Base-by-base conservation (phyloP, 2,797 vertebrate species). In the Synaphobranchus kaupii region DNA sequence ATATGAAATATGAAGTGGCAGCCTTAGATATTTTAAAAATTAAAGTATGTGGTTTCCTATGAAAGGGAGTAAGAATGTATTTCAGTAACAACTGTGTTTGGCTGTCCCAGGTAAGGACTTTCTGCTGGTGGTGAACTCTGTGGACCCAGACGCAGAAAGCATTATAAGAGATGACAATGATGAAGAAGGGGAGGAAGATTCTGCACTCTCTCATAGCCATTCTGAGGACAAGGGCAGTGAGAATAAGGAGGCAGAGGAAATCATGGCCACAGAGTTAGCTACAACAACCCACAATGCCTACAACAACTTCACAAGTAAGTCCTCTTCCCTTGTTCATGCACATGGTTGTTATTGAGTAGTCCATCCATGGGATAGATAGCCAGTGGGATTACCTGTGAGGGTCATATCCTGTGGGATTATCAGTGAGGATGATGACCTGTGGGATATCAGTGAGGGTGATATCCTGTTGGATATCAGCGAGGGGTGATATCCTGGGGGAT, bases 71-170 rank as follows among this genome's bases (percentile, higher is more conserved):
- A 31, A 31, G 17, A 28, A 28, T 28, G 25, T 39, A 47, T 20
- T 80, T 80, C n/a, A n/a, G 80, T 48, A 31, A 25, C 17, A 15
- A 83, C 52, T 54, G 48, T 28, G 48, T 83, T 54, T 83, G 25
- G 50, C 82, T 31, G 52, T 78, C 13, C 28, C 89, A 96, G 96
- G 94, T 31, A 89, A 94, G 89, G 93, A 95, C 85, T 92, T 94
- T 88, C 94, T 92, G 78, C 89, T 94, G 56, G 89, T 88, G 25
- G 93, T 95, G 31, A 94, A 92, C 89, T 92, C 95, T 20, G n/a
- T 93, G 90, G 96, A 96, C 88, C 92, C 94, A 44, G 94, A 93
- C 66, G 92, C 81, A 86, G 89, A 91, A 15, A 90, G 81, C 25
- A 8, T 89, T 34, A 0, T 3, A 44, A 89, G 84, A 7, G 82